Conservation (phyloP, 2,113 vertebrate genomes). For the Isurus oxyrinchus region DNA sequence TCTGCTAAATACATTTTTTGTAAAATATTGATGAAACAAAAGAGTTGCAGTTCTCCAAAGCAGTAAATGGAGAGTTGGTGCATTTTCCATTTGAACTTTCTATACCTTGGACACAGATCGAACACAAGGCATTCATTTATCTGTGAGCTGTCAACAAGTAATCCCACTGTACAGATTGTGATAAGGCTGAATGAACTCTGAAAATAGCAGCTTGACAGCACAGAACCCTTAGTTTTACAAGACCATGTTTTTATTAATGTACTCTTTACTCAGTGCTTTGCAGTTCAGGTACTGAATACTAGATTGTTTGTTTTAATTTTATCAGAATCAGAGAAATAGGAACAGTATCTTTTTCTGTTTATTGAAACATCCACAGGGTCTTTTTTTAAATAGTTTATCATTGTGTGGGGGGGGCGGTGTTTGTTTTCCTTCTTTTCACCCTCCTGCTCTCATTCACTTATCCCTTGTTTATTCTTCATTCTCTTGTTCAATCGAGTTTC, state of each 20-base stretch:
- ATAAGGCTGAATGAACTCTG: conserved; percentile 42
- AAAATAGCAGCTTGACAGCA: conserved; percentile 42
- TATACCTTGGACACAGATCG: conserved; percentile 54
- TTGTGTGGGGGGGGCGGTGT: conserved; percentile 37
- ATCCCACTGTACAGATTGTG: conserved; percentile 36
- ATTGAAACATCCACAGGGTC: conserved; percentile 44
- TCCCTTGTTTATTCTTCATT: not conserved
- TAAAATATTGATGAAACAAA: not conserved
- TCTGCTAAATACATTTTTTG: no score
- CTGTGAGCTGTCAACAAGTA: conserved; percentile 52
- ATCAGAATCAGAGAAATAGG: conserved; percentile 15
- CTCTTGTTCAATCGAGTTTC: not conserved
- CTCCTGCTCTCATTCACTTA: not conserved
- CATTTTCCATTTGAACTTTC: conserved; percentile 65
- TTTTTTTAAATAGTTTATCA: conserved; percentile 42
- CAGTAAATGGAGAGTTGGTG: conserved; percentile 37
- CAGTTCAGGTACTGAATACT: not conserved
- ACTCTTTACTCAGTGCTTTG: not conserved
- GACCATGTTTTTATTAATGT: conserved; percentile 38
- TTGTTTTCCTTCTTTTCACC: not conserved
- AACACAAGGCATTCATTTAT: conserved; percentile 55
- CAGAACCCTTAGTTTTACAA: conserved; percentile 42
- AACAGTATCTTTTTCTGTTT: conserved; percentile 39
- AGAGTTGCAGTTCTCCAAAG: conserved; percentile 45
- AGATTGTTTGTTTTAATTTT: not conserved